Evolutionary conservation across 2,113 vertebrate species (phyloP).

Genomic region (Saimiri boliviensis): DNA sequence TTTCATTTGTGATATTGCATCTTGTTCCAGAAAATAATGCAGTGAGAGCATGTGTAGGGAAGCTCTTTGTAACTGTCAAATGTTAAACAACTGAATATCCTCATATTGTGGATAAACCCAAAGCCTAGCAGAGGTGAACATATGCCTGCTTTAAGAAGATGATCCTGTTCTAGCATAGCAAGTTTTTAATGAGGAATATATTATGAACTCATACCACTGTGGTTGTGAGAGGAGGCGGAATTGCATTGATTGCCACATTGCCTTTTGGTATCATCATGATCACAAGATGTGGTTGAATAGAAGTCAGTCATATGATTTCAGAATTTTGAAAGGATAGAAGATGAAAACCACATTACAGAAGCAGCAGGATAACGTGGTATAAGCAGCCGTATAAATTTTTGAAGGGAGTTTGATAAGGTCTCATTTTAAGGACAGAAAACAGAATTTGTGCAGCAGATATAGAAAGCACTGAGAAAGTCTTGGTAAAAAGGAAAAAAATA

Average conservation of each 20-base stretch:
- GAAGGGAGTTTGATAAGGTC: neutral
- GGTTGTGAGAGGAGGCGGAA: neutral
- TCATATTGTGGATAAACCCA: neutral
- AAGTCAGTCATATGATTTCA: neutral
- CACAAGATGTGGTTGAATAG: neutral
- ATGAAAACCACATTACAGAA: neutral
- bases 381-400: neutral
- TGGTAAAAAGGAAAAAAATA: neutral
- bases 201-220: neutral
- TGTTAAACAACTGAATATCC: neutral
- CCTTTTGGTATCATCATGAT: neutral
- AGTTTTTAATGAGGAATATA: neutral
- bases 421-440: neutral
- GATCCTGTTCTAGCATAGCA: neutral
- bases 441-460: neutral
- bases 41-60: neutral
- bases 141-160: neutral
- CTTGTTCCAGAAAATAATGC: neutral
- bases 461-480: neutral
- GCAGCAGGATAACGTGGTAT: rapidly evolving
- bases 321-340: neutral
- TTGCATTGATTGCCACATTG: neutral
- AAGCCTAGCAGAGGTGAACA: neutral
- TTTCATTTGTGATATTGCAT: neutral
- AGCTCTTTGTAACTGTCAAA: neutral